Conservation (phyloP, 2,888 invertebrate genomes). For the Boloria selene region DNA sequence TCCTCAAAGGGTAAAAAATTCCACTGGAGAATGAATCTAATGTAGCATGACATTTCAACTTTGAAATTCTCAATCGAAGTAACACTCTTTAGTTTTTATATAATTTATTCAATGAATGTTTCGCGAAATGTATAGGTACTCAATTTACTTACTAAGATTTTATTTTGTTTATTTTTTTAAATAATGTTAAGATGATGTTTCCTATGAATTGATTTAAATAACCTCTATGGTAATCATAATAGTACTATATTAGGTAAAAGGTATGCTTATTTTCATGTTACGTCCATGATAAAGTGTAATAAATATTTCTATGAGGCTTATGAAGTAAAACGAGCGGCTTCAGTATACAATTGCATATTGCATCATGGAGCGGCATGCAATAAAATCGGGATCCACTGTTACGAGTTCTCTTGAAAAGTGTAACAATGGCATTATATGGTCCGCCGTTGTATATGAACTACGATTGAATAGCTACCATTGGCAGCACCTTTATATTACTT, state of each 20-base stretch:
- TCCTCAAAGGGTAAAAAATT: too few species aligned
- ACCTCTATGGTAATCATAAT: not conserved
- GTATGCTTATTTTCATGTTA: not conserved
- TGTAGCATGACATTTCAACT: too few species aligned
- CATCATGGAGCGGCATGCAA: slow-evolving; percentile 62
- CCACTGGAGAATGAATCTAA: too few species aligned
- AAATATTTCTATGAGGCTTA: slow-evolving; percentile 35
- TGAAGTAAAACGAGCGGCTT: slow-evolving; percentile 34
- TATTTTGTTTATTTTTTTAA: too few species aligned
- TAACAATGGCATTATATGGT: slow-evolving; percentile 68
- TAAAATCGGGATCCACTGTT: slow-evolving; percentile 77
- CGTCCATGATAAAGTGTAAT: slow-evolving; percentile 19
- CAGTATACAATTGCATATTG: slow-evolving; percentile 58
- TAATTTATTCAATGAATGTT: too few species aligned
- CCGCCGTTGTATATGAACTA: slow-evolving; percentile 54
- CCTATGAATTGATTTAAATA: too few species aligned
- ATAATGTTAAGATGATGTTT: too few species aligned
- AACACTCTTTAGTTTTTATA: too few species aligned
- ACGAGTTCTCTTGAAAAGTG: slow-evolving; percentile 66
- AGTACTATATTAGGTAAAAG: not conserved
- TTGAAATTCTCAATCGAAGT: too few species aligned
- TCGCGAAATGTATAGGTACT: too few species aligned
- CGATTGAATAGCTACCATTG: slow-evolving; percentile 44
- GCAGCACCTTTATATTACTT: slow-evolving; percentile 30
- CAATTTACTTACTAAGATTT: too few species aligned